phyloP scores from a whole-genome alignment of 2,888 invertebrate genomes.

The Dryobota labecula region DNA sequence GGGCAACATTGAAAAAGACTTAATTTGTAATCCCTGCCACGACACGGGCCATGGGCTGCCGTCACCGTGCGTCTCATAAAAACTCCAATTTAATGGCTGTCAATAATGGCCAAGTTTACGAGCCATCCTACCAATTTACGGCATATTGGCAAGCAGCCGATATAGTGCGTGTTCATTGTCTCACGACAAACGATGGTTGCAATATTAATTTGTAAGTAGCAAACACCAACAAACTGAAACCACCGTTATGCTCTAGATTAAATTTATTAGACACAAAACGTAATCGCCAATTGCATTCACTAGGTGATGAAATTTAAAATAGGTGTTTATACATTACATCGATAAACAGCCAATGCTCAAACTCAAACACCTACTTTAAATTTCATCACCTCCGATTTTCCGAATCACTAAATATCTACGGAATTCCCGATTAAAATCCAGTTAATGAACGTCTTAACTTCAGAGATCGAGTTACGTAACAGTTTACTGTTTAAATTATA shows the following conservation, averaged over 20 bases:
- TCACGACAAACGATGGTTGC: slow-evolving; percentile 61
- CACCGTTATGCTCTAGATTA: slow-evolving; percentile 12
- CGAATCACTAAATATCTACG: slow-evolving; percentile 27
- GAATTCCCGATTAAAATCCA: slow-evolving; percentile 26
- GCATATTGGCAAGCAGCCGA: slow-evolving; percentile 85
- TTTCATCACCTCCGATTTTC: slow-evolving; percentile 42
- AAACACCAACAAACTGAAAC: slow-evolving; percentile 34
- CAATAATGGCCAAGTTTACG: slow-evolving; percentile 87
- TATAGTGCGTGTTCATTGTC: slow-evolving; percentile 75
- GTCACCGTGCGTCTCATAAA: slow-evolving; percentile 81
- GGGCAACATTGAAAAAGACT: slow-evolving; percentile 44
- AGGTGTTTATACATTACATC: slow-evolving; percentile 39
- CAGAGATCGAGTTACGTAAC: slow-evolving; percentile 24
- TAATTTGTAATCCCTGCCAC: slow-evolving; percentile 53
- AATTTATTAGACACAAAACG: slow-evolving; percentile 32
- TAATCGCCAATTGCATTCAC: slow-evolving; percentile 41
- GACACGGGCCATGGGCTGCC: slow-evolving; percentile 65
- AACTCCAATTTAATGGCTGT: slow-evolving; percentile 84
- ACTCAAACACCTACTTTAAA: slow-evolving; percentile 40
- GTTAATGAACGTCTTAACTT: slow-evolving; percentile 34
- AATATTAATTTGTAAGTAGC: slow-evolving; percentile 50
- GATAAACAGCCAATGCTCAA: slow-evolving; percentile 28
- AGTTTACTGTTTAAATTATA: slow-evolving; percentile 38
- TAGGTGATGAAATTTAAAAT: slow-evolving; percentile 47
- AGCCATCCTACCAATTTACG: slow-evolving; percentile 87